These are phyloP conservation scores for Tetragnatha montana DNA, from an alignment of 2,888 invertebrate genomes.

Conservation along the genomic window DNA sequence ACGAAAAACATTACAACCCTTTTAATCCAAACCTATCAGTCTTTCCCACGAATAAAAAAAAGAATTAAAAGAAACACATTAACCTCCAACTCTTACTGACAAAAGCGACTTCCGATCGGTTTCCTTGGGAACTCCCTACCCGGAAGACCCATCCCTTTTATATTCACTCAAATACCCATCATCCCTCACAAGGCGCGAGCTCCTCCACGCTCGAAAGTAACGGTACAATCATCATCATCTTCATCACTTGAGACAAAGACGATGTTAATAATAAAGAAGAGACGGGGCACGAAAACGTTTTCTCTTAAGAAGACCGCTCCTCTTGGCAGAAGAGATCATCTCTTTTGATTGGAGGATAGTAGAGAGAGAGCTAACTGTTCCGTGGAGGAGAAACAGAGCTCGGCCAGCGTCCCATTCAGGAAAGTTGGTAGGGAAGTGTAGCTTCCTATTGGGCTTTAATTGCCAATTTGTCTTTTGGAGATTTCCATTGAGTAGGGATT, in stretches of 20 bases:
- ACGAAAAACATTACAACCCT: no score
- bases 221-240: conserved; percentile 37
- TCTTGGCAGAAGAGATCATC: neutral
- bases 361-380: neutral
- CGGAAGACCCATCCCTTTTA: conserved; percentile 25
- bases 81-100: neutral
- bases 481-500: no score
- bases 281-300: conserved; percentile 9
- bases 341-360: neutral
- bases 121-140: conserved; percentile 16
- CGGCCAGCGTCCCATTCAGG: neutral
- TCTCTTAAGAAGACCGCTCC: conserved; percentile 11
- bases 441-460: no score
- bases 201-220: conserved; percentile 28
- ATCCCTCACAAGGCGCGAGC: neutral
- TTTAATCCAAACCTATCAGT: neutral
- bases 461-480: no score
- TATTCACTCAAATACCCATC: conserved; percentile 1
- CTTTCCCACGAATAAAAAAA: neutral
- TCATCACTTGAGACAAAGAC: neutral
- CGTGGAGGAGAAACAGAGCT: neutral
- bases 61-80: conserved; percentile 1
- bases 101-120: conserved; percentile 4
- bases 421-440: neutral
- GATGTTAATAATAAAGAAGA: conserved; percentile 26